Evolutionary conservation across 2,888 invertebrate genomes (phyloP).

Genomic region (Trichogramma dendrolimi): DNA sequence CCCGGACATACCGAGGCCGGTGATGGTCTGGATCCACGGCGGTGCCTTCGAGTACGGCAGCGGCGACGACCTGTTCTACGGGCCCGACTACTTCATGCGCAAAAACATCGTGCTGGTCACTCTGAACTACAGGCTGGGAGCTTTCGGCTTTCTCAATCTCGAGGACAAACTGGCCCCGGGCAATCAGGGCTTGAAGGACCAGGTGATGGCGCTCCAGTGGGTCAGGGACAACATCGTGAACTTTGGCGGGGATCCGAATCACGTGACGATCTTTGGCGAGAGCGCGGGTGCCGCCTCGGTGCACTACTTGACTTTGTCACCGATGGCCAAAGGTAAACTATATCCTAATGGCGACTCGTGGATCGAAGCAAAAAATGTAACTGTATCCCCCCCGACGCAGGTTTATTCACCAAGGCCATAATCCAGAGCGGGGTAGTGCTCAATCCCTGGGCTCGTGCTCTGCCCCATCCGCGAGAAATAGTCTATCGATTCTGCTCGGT

Average conservation of each 20-base stretch:
- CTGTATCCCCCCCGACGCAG: neutral
- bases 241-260: too few relatives aligned
- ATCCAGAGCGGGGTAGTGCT: conserved; percentile 20
- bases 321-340: conserved; percentile 16
- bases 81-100: conserved; percentile 40
- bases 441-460: conserved; percentile 20
- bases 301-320: too few relatives aligned
- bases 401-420: neutral
- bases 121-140: conserved; percentile 42
- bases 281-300: too few relatives aligned
- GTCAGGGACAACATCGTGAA: too few relatives aligned
- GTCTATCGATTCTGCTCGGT: conserved; percentile 26
- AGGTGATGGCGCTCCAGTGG: too few relatives aligned
- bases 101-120: conserved; percentile 41
- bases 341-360: too few relatives aligned
- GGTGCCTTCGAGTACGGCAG: conserved; percentile 37
- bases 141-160: conserved; percentile 30
- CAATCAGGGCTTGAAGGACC: too few relatives aligned
- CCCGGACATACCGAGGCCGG: conserved; percentile 24
- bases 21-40: conserved; percentile 44
- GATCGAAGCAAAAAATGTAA: too few relatives aligned
- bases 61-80: conserved; percentile 34
- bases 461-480: conserved; percentile 13
- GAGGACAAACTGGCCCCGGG: too few relatives aligned
- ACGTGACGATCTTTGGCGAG: too few relatives aligned